Evolutionary conservation across 1,140 invertebrate species (phyloP).

Genomic region (Dendrolimus kikuchii): DNA sequence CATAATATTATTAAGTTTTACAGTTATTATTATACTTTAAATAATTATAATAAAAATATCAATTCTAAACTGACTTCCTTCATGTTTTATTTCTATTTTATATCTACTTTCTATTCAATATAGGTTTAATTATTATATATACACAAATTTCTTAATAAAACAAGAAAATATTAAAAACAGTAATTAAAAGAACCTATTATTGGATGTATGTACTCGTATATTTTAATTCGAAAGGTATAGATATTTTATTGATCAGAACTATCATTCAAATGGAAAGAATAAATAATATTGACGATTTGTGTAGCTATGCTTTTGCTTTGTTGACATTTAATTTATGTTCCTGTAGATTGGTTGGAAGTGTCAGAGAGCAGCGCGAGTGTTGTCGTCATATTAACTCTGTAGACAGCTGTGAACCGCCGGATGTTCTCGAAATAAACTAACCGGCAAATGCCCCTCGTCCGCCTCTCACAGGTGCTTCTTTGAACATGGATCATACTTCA

Average conservation of each 20-base stretch:
- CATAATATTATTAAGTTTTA: neutral
- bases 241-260: too few relatives aligned
- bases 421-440: constrained; percentile 50
- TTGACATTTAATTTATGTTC: constrained; percentile 49
- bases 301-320: constrained; percentile 14
- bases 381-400: constrained; percentile 47
- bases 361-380: constrained; percentile 23
- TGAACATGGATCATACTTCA: constrained; percentile 43
- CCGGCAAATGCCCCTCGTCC: constrained; percentile 4
- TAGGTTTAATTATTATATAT: too few relatives aligned
- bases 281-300: neutral
- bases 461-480: constrained; percentile 27
- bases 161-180: neutral
- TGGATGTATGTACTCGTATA: neutral
- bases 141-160: too few relatives aligned
- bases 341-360: constrained; percentile 41
- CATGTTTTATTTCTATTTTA: too few relatives aligned
- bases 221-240: neutral
- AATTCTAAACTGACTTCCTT: too few relatives aligned
- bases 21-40: too few relatives aligned
- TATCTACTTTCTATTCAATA: too few relatives aligned
- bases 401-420: constrained; percentile 52
- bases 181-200: neutral
- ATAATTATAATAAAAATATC: too few relatives aligned
- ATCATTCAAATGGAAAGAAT: too few relatives aligned